Percentiles rank a stretch among this genome's conserved stretches.
Conservation (phyloP, 23 tunicate genomes). For the Oikopleura vanhoeffeni region DNA sequence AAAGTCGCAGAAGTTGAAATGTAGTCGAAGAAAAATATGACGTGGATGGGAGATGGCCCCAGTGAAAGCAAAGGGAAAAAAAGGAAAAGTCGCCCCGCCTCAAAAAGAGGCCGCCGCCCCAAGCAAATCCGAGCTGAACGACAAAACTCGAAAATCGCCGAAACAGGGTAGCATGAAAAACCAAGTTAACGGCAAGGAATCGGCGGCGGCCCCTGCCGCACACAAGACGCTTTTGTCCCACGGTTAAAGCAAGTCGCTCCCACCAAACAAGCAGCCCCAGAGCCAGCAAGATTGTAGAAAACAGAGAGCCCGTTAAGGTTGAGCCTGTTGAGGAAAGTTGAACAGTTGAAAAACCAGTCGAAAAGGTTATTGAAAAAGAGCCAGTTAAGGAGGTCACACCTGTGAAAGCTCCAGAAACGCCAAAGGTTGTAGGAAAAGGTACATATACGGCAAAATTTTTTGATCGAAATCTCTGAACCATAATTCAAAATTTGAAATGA, state of each 20-base stretch:
- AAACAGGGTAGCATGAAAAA: neutral
- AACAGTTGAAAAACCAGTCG: neutral
- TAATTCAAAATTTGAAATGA: no score
- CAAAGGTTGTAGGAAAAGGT: no score
- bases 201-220: neutral
- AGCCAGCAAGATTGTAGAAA: neutral
- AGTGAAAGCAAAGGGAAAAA: neutral
- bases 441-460: no score
- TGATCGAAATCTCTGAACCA: no score
- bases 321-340: neutral
- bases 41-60: neutral
- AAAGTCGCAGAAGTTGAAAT: no score
- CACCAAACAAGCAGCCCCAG: neutral
- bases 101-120: neutral
- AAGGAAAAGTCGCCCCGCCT: neutral
- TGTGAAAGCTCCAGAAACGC: no score
- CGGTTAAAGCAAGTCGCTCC: neutral
- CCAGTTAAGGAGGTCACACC: no score
- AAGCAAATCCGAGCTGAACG: neutral
- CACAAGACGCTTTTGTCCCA: neutral
- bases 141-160: neutral
- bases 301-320: slow-evolving; percentile 16
- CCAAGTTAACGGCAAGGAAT: neutral
- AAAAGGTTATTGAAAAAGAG: neutral
- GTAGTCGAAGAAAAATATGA: no score